Percentiles rank a stretch among this genome's conserved stretches.
phyloP scores from a whole-genome alignment of 2,888 invertebrate genomes.

The Girardia tigrina region DNA sequence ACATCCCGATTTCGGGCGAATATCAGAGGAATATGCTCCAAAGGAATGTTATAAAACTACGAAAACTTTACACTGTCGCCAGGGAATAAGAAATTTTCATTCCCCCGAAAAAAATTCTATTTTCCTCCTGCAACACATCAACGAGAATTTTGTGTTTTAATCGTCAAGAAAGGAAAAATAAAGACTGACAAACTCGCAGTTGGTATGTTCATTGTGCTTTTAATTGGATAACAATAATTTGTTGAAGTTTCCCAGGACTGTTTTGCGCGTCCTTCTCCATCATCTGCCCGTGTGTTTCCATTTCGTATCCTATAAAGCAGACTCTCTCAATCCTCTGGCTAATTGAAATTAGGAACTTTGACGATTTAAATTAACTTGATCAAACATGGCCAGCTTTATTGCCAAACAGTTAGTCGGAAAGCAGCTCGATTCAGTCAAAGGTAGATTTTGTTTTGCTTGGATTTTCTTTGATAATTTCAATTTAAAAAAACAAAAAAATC shows the following conservation, averaged over 20 bases:
- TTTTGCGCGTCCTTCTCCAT: neutral
- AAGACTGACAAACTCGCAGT: neutral
- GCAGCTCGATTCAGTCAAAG: constrained; percentile 33
- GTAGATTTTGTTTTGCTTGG: neutral
- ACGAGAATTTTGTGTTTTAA: neutral
- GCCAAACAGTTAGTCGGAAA: constrained; percentile 32
- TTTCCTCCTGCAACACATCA: constrained; percentile 23
- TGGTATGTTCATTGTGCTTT: constrained; percentile 8
- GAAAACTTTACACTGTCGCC: constrained; percentile 1
- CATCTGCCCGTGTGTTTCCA: neutral
- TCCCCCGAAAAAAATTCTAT: too few species aligned
- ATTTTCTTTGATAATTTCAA: neutral
- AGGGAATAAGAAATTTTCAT: constrained; percentile 4
- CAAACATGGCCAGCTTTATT: constrained; percentile 30
- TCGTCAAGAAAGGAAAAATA: neutral
- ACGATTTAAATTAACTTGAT: neutral
- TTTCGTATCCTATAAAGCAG: constrained; percentile 16
- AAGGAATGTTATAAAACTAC: neutral
- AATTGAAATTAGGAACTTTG: constrained; percentile 23
- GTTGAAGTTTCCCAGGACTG: constrained; percentile 8
- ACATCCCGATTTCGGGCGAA: neutral
- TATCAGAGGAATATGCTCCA: constrained; percentile 5
- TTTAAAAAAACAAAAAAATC: constrained; percentile 16
- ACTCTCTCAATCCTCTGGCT: constrained; percentile 11
- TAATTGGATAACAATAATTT: constrained; percentile 15